A percentile compares a stretch with the other conserved stretches of the same genome.
These are phyloP conservation scores for Hyppa rectilinea DNA, from an alignment of 2,888 invertebrate genomes.

Conservation along the genomic window DNA sequence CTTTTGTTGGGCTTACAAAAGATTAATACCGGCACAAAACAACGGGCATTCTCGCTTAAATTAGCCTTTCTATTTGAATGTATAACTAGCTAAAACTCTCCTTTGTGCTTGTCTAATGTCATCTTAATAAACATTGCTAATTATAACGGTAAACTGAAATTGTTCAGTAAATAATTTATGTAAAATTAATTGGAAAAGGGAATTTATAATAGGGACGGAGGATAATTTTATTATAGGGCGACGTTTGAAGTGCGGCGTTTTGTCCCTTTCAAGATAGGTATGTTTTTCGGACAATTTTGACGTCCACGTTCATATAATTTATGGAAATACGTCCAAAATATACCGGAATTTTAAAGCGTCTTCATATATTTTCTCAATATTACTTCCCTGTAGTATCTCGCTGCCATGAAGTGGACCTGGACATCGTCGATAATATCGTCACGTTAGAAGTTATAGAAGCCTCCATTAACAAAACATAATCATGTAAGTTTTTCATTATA, in stretches of 20 bases:
- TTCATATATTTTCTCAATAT: no score
- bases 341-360: no score
- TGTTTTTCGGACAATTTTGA: not conserved
- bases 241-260: slow-evolving; percentile 5
- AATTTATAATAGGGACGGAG: slow-evolving; percentile 29
- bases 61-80: slow-evolving; percentile 43
- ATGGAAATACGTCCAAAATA: no score
- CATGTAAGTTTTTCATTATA: no score
- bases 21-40: slow-evolving; percentile 64
- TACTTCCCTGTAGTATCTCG: no score
- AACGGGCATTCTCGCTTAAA: slow-evolving; percentile 55
- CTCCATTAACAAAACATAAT: no score
- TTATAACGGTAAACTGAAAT: slow-evolving; percentile 37
- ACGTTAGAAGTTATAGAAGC: no score
- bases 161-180: slow-evolving; percentile 37
- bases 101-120: slow-evolving; percentile 53
- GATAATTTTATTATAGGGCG: slow-evolving; percentile 16
- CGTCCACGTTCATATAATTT: no score
- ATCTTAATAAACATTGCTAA: slow-evolving; percentile 47
- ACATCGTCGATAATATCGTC: no score
- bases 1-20: slow-evolving; percentile 65
- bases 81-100: slow-evolving; percentile 36
- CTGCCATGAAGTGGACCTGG: no score
- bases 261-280: not conserved
- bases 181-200: slow-evolving; percentile 38